Conservation (phyloP, 2,113 vertebrate genomes). For the Ptychochromis oligacanthus region DNA sequence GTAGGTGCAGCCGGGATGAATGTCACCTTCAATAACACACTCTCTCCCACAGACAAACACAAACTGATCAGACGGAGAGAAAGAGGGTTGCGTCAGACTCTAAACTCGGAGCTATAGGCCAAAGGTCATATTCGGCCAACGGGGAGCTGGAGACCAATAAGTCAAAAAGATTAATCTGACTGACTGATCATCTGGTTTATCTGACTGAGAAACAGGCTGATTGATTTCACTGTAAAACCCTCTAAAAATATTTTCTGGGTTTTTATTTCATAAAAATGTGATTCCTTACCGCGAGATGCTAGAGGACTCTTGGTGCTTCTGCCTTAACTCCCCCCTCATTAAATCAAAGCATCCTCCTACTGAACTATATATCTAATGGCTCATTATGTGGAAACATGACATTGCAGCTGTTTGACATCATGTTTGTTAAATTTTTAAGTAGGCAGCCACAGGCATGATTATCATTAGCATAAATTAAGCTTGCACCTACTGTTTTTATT, state of each 20-base stretch:
- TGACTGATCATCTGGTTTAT: neutral
- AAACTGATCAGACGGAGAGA: conserved; percentile 18
- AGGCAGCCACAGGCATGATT: neutral
- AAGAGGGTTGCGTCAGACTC: conserved; percentile 3
- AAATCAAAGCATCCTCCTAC: conserved; percentile 1
- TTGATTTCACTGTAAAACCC: neutral
- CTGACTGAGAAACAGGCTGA: neutral
- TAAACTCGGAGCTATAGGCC: neutral
- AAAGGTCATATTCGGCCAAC: conserved; percentile 7
- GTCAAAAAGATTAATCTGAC: neutral
- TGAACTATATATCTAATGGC: neutral
- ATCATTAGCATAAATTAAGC: neutral
- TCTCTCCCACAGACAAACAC: neutral
- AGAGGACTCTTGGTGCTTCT: conserved; percentile 3
- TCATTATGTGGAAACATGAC: conserved; percentile 13
- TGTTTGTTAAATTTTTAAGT: conserved; percentile 21
- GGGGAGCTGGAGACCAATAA: neutral
- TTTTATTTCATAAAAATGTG: conserved; percentile 1
- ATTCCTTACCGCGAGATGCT: neutral
- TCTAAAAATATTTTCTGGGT: neutral
- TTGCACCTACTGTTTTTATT: neutral
- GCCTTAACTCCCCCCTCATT: neutral
- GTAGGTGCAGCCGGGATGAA: conserved; percentile 10
- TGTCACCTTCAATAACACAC: conserved; percentile 27
- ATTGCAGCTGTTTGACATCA: conserved; percentile 28